Base-by-base conservation (phyloP, 2,797 vertebrate species). In the Eulemur coronatus region DNA sequence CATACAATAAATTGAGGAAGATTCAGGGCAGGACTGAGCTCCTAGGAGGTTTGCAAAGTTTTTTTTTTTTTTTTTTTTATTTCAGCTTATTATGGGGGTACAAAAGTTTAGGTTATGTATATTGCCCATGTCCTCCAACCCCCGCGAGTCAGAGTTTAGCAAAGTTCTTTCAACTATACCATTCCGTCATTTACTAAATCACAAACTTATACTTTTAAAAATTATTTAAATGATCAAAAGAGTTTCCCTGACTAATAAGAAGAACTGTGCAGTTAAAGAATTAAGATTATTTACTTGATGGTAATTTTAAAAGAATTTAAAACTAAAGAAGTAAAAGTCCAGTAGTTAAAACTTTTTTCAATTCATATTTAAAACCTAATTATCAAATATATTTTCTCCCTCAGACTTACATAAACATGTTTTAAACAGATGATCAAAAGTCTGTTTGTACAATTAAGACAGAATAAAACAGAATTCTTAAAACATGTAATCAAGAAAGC, bases 251-350 rank as follows among this genome's bases (percentile, higher is more conserved):
- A 41, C 38, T 41, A 41, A 41, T 48, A 76, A 57, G 46, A 55
- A 84, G 88, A 97, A 91, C 10, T 63, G 15, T 61, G 12, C 13
- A 65, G 35, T 38, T 76, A 93, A 81, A 26, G 4, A 84, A 97
- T 78, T 85, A 89, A 88, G 88, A 73, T 24, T 10, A 88, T 75
- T 88, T 94, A 48, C 20, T 28, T 61, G 17, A 80, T 48, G 17
- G 20, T 82, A 89, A 94, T 59, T 50, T 89, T 73, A 70, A 96
- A 96, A 94, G 57, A 90, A 95, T 76, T 78, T 93, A 84, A 93
- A 97, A 97, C 38, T 85, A 65, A 33, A 69, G 26, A 92, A 93
- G n/a, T 72, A 97, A 89, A 2, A 78, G 55, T 33, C 18, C 2
- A 48, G 59, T 28, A 73, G 5, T 55, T 81, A 75, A 91, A 95